Percentiles rank a stretch among this genome's conserved stretches.
These are phyloP conservation scores for Salarias fasciatus DNA, from an alignment of 2,797 vertebrate species.

Conservation along the genomic window DNA sequence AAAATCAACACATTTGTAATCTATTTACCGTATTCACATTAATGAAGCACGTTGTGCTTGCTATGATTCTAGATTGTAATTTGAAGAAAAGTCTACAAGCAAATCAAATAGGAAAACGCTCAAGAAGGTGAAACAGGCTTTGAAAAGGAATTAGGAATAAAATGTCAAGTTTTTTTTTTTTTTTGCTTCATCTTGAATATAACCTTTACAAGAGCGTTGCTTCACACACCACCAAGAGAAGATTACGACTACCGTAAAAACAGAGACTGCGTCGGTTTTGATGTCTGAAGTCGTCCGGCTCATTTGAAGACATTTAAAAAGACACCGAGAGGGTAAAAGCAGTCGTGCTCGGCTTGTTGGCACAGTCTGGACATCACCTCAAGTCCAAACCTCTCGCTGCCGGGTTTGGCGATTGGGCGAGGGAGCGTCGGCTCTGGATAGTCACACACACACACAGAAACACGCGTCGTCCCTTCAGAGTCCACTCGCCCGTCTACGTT, in stretches of 20 bases:
- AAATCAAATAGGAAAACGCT: conserved; percentile 45
- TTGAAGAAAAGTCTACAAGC: conserved; percentile 31
- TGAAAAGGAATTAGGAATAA: conserved; percentile 54
- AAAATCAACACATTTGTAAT: conserved; percentile 60
- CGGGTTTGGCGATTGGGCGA: too few relatives aligned
- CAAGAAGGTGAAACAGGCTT: conserved; percentile 61
- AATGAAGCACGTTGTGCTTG: conserved; percentile 64
- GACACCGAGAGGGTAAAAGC: conserved; percentile 49
- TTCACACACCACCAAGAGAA: conserved; percentile 68
- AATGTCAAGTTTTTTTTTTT: conserved; percentile 67
- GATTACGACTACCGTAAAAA: conserved; percentile 61
- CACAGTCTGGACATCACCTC: conserved; percentile 67
- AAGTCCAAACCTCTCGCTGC: conserved; percentile 57
- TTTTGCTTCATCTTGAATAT: conserved; percentile 69
- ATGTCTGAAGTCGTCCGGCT: conserved; percentile 63
- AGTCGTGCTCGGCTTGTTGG: conserved; percentile 68
- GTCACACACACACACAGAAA: conserved; percentile 35
- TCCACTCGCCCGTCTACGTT: conserved; percentile 15
- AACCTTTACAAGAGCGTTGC: conserved; percentile 73
- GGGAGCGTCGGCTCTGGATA: too few relatives aligned
- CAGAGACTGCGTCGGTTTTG: conserved; percentile 65
- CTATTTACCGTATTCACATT: conserved; percentile 76
- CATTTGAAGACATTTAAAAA: conserved; percentile 55
- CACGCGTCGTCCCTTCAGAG: conserved; percentile 26
- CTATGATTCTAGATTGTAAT: conserved; percentile 68